Evolutionary conservation across 2,888 invertebrate species (phyloP).

Genomic region (Acronicta aceris): DNA sequence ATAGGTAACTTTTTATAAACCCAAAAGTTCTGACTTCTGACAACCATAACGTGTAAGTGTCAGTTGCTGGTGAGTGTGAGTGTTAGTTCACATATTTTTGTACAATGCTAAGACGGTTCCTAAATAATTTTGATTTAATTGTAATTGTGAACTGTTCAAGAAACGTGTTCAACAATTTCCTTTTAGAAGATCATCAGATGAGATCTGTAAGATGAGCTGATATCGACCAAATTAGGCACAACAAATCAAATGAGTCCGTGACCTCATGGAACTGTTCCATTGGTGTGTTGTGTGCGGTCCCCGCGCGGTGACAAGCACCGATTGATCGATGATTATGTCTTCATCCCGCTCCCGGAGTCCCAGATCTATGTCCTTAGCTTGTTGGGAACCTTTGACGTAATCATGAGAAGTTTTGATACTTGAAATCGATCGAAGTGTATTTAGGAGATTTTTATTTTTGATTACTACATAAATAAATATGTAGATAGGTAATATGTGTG

Average conservation of each 20-base stretch:
- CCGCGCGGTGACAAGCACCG: conserved; percentile 72
- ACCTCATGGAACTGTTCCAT: conserved; percentile 58
- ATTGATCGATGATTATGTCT: conserved; percentile 86
- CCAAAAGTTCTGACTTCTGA: no score
- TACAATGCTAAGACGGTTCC: no score
- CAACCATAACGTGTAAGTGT: no score
- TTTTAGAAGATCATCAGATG: neutral
- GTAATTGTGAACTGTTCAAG: no score
- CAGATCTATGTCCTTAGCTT: conserved; percentile 57
- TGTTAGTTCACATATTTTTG: no score
- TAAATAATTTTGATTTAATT: no score
- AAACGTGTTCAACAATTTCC: no score
- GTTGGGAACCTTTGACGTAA: conserved; percentile 16
- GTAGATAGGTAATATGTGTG: no score
- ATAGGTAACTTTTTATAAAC: no score
- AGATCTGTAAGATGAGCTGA: neutral
- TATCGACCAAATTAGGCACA: conserved; percentile 33
- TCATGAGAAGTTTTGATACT: conserved; percentile 43
- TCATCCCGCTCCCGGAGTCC: conserved; percentile 65
- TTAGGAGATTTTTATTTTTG: neutral
- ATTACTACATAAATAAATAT: no score
- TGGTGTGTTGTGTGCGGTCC: conserved; percentile 80
- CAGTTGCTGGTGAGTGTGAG: no score
- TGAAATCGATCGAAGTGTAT: neutral
- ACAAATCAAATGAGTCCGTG: conserved; percentile 50